Evolutionary conservation across 2,888 invertebrate genomes (phyloP).

Genomic region (Buathra laborator): DNA sequence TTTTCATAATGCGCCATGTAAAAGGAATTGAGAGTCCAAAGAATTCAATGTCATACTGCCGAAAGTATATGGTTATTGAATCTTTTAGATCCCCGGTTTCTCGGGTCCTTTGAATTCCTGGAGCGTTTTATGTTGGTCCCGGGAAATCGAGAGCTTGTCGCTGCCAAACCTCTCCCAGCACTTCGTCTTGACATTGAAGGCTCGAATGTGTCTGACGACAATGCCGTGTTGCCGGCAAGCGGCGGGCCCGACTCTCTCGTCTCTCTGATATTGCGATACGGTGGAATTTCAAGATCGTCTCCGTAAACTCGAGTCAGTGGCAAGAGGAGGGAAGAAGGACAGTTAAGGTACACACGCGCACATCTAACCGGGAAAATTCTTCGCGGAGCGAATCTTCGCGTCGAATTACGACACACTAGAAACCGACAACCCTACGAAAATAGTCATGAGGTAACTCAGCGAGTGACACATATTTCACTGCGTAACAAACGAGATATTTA

Average conservation of each 20-base stretch:
- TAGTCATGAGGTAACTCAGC: not conserved
- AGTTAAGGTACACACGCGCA: conserved; percentile 14
- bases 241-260: conserved; percentile 51
- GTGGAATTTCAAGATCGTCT: conserved; percentile 77
- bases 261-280: conserved; percentile 76
- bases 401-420: not conserved
- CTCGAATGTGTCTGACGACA: conserved; percentile 46
- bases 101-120: conserved; percentile 26
- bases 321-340: not conserved
- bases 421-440: not conserved
- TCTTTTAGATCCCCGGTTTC: conserved; percentile 1
- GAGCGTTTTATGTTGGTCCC: conserved; percentile 16
- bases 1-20: not conserved
- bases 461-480: not conserved
- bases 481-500: not conserved
- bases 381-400: conserved; percentile 21
- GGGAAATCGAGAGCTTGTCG: conserved; percentile 35
- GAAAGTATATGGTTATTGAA: conserved; percentile 22
- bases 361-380: conserved; percentile 35
- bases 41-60: not conserved
- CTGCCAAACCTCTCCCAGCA: conserved; percentile 25
- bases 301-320: conserved; percentile 55
- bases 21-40: not conserved
- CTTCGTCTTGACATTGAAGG: conserved; percentile 47
- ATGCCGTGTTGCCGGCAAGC: conserved; percentile 52